Conservation (phyloP, 1,140 invertebrate genomes). For the Eriosoma lanigerum region DNA sequence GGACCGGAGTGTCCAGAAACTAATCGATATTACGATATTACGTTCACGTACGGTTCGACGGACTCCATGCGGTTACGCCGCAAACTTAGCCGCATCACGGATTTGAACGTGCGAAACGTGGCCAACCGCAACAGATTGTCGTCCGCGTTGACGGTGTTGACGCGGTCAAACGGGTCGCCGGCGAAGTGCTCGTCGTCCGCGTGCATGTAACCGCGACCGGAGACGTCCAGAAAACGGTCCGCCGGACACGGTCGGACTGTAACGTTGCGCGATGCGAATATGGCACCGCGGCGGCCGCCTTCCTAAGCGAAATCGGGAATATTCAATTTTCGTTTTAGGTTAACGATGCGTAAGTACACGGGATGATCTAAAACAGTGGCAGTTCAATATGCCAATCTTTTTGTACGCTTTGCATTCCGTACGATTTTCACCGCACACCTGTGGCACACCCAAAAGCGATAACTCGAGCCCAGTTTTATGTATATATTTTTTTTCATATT, state of each 20-base stretch:
- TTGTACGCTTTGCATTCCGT: no score
- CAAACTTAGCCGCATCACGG: background rate
- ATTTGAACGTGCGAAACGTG: conserved; percentile 24
- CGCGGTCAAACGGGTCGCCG: background rate
- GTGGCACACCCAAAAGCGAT: no score
- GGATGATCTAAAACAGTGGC: no score
- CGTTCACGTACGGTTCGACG: conserved; percentile 26
- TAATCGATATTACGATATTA: no score
- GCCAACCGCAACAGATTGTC: conserved; percentile 1
- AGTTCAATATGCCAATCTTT: no score
- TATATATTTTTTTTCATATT: no score
- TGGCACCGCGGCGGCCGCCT: background rate
- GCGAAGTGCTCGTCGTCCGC: background rate
- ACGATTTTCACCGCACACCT: no score
- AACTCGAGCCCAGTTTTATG: no score
- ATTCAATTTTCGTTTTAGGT: no score
- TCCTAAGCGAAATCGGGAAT: background rate
- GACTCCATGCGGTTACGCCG: conserved; percentile 8
- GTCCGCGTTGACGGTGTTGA: background rate
- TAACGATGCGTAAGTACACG: no score
- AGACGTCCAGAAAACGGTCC: conserved; percentile 11
- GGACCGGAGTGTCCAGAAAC: no score
- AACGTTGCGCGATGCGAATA: background rate
- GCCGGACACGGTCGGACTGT: background rate
- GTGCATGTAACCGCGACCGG: conserved; percentile 6